phyloP scores from a whole-genome alignment of 2,888 invertebrate species.

The Leptinotarsa rubiginosa region DNA sequence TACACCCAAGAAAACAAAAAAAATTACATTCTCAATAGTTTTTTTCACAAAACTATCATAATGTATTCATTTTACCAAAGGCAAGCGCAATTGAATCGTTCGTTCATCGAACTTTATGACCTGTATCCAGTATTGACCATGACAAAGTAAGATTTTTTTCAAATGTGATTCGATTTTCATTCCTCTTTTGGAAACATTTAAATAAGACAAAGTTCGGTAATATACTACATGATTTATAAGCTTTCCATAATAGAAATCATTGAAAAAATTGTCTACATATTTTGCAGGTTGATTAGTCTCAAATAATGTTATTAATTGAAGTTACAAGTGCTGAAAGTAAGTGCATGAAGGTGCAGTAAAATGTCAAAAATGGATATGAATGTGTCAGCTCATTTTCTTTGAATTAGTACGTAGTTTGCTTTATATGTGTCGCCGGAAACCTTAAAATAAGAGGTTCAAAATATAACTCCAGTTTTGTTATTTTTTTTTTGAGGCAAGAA shows the following conservation, averaged over 20 bases:
- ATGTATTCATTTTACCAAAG: background rate
- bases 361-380: too few species aligned
- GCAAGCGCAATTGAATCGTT: background rate
- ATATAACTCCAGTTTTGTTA: too few species aligned
- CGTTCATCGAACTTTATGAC: background rate
- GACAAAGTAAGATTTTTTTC: background rate
- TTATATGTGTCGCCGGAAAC: too few species aligned
- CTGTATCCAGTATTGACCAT: background rate
- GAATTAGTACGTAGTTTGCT: too few species aligned
- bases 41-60: background rate
- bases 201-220: background rate
- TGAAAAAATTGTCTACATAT: too few species aligned
- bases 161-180: background rate
- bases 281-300: too few species aligned
- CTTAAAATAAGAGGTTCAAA: too few species aligned
- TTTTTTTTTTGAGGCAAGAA: too few species aligned
- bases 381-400: too few species aligned
- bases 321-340: too few species aligned
- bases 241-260: background rate
- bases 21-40: background rate
- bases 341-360: too few species aligned
- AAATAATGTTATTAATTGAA: too few species aligned
- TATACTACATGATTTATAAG: background rate
- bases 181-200: background rate
- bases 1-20: background rate